These are phyloP conservation scores for Ptychoptera contaminata DNA, from an alignment of 2,888 invertebrate species.

Conservation along the genomic window DNA sequence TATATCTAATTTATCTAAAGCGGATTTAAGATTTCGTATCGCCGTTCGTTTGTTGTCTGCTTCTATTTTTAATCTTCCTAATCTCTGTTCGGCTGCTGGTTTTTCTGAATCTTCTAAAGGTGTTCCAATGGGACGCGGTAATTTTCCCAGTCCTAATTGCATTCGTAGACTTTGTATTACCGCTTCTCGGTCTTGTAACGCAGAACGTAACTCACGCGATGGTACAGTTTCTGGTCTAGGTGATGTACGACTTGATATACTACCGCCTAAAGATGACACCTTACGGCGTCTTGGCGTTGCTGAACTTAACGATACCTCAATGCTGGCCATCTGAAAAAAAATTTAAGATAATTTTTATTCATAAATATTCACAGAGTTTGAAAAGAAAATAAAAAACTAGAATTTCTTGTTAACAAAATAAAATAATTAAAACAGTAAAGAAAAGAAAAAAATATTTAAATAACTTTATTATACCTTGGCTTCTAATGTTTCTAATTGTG, in stretches of 20 bases:
- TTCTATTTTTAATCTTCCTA: conserved; percentile 44
- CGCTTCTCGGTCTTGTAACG: conserved; percentile 64
- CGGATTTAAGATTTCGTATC: conserved; percentile 65
- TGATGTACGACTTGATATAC: conserved; percentile 13
- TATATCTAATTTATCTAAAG: conserved; percentile 68
- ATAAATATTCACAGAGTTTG: no score
- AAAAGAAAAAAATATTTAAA: background rate
- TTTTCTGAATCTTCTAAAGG: conserved; percentile 37
- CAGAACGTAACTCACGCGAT: conserved; percentile 49
- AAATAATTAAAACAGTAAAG: no score
- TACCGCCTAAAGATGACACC: conserved; percentile 25
- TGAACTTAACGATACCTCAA: conserved; percentile 61
- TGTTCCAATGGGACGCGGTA: conserved; percentile 30
- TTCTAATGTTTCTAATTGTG: conserved; percentile 48
- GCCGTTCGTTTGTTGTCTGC: conserved; percentile 62
- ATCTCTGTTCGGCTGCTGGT: conserved; percentile 40
- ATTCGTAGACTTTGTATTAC: conserved; percentile 46
- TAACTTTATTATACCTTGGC: conserved; percentile 39
- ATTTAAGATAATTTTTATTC: conserved; percentile 7
- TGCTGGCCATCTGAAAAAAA: conserved; percentile 57
- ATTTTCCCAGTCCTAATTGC: conserved; percentile 26
- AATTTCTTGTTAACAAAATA: background rate
- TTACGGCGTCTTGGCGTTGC: conserved; percentile 43
- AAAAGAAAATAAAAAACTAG: background rate
- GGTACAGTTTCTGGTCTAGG: conserved; percentile 19